A percentile compares a stretch with the other conserved stretches of the same genome.
Conservation (phyloP, 2,797 vertebrate genomes). For the Cryptoprocta ferox region DNA sequence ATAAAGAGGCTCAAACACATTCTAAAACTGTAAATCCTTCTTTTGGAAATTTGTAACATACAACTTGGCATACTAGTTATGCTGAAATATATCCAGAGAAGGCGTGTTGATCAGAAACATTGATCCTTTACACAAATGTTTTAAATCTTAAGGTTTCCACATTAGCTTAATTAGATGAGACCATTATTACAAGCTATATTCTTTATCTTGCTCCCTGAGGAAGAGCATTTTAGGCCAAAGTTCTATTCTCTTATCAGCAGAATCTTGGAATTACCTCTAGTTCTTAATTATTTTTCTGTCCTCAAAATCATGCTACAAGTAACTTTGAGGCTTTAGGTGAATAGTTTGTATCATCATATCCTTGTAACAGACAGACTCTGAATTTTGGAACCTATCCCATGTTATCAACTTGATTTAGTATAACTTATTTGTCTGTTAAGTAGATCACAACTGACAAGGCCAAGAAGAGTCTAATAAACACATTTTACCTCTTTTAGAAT, state of each 20-base stretch:
- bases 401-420: conserved; percentile 16
- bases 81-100: conserved; percentile 1
- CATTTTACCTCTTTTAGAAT: not conserved
- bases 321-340: not conserved
- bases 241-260: conserved; percentile 27
- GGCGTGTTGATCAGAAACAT: conserved; percentile 36
- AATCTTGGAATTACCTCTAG: conserved; percentile 22
- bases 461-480: not conserved
- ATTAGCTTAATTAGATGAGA: not conserved
- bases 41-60: conserved; percentile 52
- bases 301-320: conserved; percentile 19
- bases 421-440: conserved; percentile 49
- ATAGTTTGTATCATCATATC: not conserved
- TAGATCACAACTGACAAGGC: not conserved
- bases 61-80: not conserved
- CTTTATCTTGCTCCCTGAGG: not conserved
- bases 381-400: conserved; percentile 38
- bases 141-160: not conserved
- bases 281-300: conserved; percentile 49
- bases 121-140: conserved; percentile 1
- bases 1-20: not conserved
- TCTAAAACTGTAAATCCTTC: conserved; percentile 56
- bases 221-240: not conserved
- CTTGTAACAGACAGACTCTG: not conserved
- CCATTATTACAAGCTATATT: not conserved